Evolutionary conservation across 2,797 vertebrate genomes (phyloP).

Genomic region (Euphonia xanthogaster): DNA sequence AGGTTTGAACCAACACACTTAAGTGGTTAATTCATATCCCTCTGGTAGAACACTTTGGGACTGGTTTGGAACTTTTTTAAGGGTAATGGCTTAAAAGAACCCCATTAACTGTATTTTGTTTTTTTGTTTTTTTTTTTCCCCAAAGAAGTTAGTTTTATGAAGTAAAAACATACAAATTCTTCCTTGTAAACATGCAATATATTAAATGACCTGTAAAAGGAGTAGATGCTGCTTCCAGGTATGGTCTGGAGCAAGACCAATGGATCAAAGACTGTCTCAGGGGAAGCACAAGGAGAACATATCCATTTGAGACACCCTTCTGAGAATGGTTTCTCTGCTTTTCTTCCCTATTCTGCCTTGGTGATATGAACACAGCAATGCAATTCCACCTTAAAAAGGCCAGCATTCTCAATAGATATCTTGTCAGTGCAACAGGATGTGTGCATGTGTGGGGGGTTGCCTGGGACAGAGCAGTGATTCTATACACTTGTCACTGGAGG

Average conservation of each 20-base stretch:
- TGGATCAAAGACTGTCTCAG: neutral
- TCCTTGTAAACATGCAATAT: neutral
- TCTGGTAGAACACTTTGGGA: neutral
- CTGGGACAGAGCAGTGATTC: slow-evolving; percentile 3
- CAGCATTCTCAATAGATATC: neutral
- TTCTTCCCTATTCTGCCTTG: neutral
- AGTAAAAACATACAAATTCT: neutral
- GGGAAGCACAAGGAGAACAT: neutral
- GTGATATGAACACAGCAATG: neutral
- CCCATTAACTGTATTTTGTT: neutral
- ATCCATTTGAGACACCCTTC: neutral
- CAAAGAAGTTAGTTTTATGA: neutral
- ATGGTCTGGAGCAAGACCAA: neutral
- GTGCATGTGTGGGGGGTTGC: neutral
- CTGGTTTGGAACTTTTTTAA: neutral
- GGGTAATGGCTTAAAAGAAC: neutral
- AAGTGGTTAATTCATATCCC: neutral
- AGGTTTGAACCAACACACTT: neutral
- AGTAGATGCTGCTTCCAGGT: neutral
- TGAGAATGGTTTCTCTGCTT: neutral
- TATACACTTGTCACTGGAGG: neutral
- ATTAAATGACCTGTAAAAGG: neutral
- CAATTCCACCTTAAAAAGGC: neutral
- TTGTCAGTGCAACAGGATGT: neutral
- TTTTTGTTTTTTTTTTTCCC: neutral